Base-by-base conservation (phyloP, 2,113 vertebrate genomes). In the Bambusicola thoracicus region DNA sequence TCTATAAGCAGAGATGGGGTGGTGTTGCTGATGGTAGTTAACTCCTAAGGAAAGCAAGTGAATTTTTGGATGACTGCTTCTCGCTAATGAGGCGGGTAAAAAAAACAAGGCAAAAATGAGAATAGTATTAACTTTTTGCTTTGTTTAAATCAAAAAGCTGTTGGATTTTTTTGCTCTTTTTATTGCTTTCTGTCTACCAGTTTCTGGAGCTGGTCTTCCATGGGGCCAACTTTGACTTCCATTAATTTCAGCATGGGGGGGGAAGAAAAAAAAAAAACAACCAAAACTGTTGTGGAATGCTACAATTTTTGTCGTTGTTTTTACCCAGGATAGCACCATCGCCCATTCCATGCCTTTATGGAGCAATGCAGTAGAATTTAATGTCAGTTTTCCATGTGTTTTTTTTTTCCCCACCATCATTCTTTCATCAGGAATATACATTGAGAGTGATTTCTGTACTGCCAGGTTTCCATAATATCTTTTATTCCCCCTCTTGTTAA, bases 1-100 rank as follows among this genome's bases (percentile, higher is more conserved):
- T 91, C 87, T 94, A 78, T 82, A 93, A 91, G 38, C 36, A 87
- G 91, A 97, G 93, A 87, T 14, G 93, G 87, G 90, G 87, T 93
- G 92, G 93, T 66, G 53, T 89, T 94, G 55, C 79, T 89, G 89
- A 59, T 67, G 92, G 82, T 77, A 85, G 36, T 44, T 76, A 81
- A 91, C 74, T 69, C 55, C 38, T 51, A 82, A 80, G 67, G 56
- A 89, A 91, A 89, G 79, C 24, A 83, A 92, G 78, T 80, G 34
- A 73, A 69, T 91, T 94, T 82, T 91, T 82, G 76, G 0, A 0
- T 70, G 56, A 83, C 78, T 58, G 59, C 80, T 96, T 91, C 34
- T 63, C 90, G 82, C 51, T 77, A 25, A 25, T 77, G 82, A 80
- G 74, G 59, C 80, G 78, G 65, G 82, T 91, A 92, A 94, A 95